Conservation (phyloP, 1,140 invertebrate genomes). For the Aphelinus certus region DNA sequence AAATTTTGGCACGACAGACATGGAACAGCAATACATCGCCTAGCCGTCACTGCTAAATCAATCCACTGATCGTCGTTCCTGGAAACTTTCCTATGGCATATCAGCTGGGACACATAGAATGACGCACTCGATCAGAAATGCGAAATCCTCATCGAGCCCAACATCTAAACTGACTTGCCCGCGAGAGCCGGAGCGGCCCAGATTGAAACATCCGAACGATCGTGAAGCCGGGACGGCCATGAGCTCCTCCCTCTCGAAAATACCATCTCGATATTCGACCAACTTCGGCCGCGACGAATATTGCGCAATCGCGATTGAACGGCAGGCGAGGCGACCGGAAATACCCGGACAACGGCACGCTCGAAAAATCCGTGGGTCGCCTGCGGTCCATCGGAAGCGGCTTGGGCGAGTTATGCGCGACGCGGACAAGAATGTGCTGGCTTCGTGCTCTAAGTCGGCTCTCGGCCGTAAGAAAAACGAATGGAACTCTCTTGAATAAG, state of each 20-base stretch:
- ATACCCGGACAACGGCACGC: neutral
- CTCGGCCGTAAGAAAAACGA: constrained; percentile 57
- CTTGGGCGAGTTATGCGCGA: constrained; percentile 56
- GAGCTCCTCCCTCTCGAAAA: neutral
- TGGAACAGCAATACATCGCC: no score
- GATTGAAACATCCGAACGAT: constrained; percentile 23
- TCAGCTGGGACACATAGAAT: no score
- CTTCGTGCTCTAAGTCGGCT: constrained; percentile 23
- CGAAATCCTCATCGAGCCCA: no score
- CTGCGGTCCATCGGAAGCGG: constrained; percentile 44
- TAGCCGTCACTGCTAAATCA: no score
- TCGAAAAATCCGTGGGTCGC: neutral
- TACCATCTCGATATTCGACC: no score
- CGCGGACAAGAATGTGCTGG: constrained; percentile 58
- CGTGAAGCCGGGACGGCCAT: neutral
- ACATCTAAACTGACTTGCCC: no score
- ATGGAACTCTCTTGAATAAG: constrained; percentile 64
- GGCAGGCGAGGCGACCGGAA: constrained; percentile 9
- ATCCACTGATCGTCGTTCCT: no score
- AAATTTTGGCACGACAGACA: no score
- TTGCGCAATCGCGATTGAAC: constrained; percentile 3
- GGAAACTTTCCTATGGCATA: no score
- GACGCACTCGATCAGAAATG: no score
- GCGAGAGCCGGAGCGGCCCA: neutral
- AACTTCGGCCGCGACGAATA: neutral